Percentiles rank a stretch among this genome's conserved stretches.
Evolutionary conservation across 2,888 invertebrate species (phyloP).

Genomic region (Anorthoa munda): DNA sequence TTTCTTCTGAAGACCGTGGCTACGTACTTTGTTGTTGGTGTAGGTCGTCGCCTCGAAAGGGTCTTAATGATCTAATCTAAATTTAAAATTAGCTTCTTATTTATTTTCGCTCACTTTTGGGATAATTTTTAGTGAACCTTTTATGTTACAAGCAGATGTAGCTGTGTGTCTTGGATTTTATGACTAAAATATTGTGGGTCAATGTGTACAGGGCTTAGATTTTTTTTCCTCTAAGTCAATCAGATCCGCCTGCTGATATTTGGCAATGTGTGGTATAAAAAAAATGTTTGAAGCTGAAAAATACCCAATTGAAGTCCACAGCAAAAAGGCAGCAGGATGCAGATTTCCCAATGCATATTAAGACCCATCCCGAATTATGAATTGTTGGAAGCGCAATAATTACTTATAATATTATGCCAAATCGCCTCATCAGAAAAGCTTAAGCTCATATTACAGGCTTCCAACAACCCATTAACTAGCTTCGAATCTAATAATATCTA

Average conservation of each 20-base stretch:
- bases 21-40: slow-evolving; percentile 44
- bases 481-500: slow-evolving; percentile 26
- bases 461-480: slow-evolving; percentile 6
- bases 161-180: neutral
- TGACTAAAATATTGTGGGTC: neutral
- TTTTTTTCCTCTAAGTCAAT: neutral
- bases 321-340: no score
- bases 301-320: no score
- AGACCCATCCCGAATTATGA: no score
- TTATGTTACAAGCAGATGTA: neutral
- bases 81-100: slow-evolving; percentile 20
- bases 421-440: neutral
- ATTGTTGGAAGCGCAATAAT: no score
- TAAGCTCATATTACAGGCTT: neutral
- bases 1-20: slow-evolving; percentile 5
- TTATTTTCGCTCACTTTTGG: slow-evolving; percentile 13
- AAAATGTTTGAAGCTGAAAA: no score
- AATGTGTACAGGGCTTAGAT: neutral
- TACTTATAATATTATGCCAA: neutral
- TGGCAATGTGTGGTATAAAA: no score
- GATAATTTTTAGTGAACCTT: neutral
- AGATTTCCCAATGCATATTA: no score
- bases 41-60: slow-evolving; percentile 44
- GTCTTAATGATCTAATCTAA: slow-evolving; percentile 25
- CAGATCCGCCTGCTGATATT: no score